Conservation (phyloP, 2,113 vertebrate species). For the Phyllostomus discolor region DNA sequence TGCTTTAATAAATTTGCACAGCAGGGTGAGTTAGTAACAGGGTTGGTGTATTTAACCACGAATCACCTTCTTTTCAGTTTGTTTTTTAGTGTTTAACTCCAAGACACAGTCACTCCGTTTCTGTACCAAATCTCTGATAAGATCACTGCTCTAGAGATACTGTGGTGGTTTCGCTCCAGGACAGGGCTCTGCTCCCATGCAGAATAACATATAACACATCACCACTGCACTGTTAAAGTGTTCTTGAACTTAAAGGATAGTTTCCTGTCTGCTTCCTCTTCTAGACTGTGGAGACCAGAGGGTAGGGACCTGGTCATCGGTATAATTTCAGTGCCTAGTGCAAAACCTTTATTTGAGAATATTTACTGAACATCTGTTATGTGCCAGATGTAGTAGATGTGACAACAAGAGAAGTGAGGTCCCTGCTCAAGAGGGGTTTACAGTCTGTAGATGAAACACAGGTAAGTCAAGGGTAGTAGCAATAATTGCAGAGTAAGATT, state of each 20-base stretch:
- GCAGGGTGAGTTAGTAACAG: slow-evolving; percentile 72
- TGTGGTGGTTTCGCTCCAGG: background rate
- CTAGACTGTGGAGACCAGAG: background rate
- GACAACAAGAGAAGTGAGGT: background rate
- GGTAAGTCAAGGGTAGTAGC: background rate
- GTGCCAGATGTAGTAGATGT: background rate
- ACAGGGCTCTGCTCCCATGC: background rate
- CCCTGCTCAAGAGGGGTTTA: background rate
- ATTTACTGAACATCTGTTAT: background rate
- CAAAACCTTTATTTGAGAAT: background rate
- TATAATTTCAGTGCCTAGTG: background rate
- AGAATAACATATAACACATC: no score
- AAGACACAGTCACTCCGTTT: slow-evolving; percentile 6
- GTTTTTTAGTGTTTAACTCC: slow-evolving; percentile 57
- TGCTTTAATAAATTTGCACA: slow-evolving; percentile 77
- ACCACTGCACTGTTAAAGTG: background rate
- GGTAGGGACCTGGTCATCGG: background rate
- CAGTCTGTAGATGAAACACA: background rate
- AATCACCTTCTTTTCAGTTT: slow-evolving; percentile 46
- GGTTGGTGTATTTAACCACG: slow-evolving; percentile 57
- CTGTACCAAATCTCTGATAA: slow-evolving; percentile 3
- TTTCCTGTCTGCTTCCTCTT: background rate
- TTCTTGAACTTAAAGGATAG: background rate
- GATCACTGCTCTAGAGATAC: background rate
- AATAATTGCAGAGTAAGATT: background rate